Evolutionary conservation across 2,113 vertebrate species (phyloP).

Genomic region (Parotia lawesii): DNA sequence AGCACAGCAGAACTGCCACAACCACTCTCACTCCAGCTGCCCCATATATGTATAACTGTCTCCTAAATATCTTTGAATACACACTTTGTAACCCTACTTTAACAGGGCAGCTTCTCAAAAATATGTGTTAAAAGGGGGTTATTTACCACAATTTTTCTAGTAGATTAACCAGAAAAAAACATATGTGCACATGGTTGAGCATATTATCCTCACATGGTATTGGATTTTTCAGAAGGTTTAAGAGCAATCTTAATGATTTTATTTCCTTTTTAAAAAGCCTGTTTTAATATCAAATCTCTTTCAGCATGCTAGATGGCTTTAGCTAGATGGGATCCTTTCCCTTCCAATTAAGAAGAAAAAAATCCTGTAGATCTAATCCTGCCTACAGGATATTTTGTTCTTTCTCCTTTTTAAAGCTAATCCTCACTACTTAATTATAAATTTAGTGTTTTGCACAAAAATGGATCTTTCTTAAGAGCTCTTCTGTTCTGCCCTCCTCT

Average conservation of each 20-base stretch:
- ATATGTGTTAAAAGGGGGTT: too few species aligned
- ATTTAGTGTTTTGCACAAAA: neutral
- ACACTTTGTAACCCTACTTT: neutral
- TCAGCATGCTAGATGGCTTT: neutral
- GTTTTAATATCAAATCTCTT: neutral
- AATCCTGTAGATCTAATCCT: neutral
- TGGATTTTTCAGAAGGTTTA: neutral
- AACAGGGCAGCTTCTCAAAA: neutral
- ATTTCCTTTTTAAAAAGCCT: neutral
- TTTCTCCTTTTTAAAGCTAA: neutral
- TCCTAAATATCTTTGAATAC: neutral
- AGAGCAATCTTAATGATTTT: neutral
- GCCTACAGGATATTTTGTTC: neutral
- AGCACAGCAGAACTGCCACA: slow-evolving; percentile 34
- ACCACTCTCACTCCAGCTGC: neutral
- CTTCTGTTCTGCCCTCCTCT: neutral
- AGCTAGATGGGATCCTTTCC: neutral
- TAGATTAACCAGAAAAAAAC: neutral
- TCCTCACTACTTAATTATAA: neutral
- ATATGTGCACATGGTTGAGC: accelerated
- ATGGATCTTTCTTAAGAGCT: neutral
- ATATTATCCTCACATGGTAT: neutral
- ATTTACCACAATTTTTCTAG: neutral
- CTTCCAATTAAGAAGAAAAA: neutral
- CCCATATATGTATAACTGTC: neutral